Conservation (phyloP, 2,888 invertebrate species). For the Eugnorisma glareosa region DNA sequence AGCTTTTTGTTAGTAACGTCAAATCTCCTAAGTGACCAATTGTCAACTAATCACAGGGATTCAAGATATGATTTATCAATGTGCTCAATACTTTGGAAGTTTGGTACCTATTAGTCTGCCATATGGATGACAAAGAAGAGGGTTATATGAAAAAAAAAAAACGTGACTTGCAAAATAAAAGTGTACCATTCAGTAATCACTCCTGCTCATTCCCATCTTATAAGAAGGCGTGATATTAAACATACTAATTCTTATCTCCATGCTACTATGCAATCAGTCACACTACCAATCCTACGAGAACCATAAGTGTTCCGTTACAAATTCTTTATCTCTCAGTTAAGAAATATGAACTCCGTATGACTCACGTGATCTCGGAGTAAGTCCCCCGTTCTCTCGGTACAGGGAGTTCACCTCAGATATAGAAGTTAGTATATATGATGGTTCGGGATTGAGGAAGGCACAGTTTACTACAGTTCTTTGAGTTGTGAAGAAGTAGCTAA, state of each 20-base stretch:
- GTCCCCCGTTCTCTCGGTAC: constrained; percentile 12
- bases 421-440: constrained; percentile 48
- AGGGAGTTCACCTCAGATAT: constrained; percentile 54
- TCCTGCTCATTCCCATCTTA: too few species aligned
- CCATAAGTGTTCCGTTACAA: background rate
- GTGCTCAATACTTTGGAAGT: background rate
- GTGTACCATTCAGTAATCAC: background rate
- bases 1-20: background rate
- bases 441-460: constrained; percentile 4
- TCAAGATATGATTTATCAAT: too few species aligned
- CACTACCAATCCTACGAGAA: background rate
- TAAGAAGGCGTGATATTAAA: too few species aligned
- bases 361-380: constrained; percentile 18
- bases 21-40: background rate
- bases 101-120: background rate
- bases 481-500: constrained; percentile 11
- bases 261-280: background rate
- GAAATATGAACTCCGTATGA: background rate
- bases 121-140: background rate
- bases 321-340: background rate
- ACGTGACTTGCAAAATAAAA: background rate
- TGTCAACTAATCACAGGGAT: background rate
- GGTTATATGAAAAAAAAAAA: background rate
- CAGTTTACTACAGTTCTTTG: constrained; percentile 39
- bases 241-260: constrained; percentile 9